Evolutionary conservation across 2,888 invertebrate genomes (phyloP).

Genomic region (Trissoscelio sp.): DNA sequence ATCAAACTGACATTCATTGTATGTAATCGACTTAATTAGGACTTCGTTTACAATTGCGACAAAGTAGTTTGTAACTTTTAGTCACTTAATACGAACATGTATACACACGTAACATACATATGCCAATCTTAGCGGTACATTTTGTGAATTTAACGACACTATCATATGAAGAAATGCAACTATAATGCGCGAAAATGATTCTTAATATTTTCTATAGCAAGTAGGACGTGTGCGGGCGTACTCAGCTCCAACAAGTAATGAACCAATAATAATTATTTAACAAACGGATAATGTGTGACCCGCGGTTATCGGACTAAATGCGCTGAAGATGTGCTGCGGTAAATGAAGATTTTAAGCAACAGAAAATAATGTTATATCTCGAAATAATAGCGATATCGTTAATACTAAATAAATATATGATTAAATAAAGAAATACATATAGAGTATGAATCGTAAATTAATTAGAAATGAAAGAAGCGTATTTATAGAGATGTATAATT

Average conservation of each 20-base stretch:
- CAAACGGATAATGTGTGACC: background rate
- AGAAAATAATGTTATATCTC: slow-evolving; percentile 29
- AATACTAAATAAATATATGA: slow-evolving; percentile 15
- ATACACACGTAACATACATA: slow-evolving; percentile 42
- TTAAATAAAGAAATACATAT: slow-evolving; percentile 4
- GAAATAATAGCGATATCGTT: slow-evolving; percentile 37
- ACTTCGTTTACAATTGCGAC: slow-evolving; percentile 35
- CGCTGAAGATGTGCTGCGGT: slow-evolving; percentile 24
- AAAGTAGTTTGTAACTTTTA: slow-evolving; percentile 51
- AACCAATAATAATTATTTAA: slow-evolving; percentile 14
- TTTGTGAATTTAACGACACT: slow-evolving; percentile 37
- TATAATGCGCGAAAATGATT: slow-evolving; percentile 47
- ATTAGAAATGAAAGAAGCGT: slow-evolving; percentile 42
- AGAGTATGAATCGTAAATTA: slow-evolving; percentile 18
- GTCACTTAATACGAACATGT: slow-evolving; percentile 38
- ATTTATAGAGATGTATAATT: slow-evolving; percentile 61
- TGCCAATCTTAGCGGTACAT: slow-evolving; percentile 19
- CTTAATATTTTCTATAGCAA: slow-evolving; percentile 57
- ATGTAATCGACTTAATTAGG: slow-evolving; percentile 36
- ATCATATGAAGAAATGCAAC: slow-evolving; percentile 20
- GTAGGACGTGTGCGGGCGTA: slow-evolving; percentile 6
- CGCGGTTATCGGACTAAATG: slow-evolving; percentile 26
- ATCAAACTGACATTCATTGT: slow-evolving; percentile 34
- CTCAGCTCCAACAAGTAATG: slow-evolving; percentile 5
- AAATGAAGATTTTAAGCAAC: slow-evolving; percentile 22